These are phyloP conservation scores for Lasiommata megera DNA, from an alignment of 2,888 invertebrate genomes.

Conservation along the genomic window DNA sequence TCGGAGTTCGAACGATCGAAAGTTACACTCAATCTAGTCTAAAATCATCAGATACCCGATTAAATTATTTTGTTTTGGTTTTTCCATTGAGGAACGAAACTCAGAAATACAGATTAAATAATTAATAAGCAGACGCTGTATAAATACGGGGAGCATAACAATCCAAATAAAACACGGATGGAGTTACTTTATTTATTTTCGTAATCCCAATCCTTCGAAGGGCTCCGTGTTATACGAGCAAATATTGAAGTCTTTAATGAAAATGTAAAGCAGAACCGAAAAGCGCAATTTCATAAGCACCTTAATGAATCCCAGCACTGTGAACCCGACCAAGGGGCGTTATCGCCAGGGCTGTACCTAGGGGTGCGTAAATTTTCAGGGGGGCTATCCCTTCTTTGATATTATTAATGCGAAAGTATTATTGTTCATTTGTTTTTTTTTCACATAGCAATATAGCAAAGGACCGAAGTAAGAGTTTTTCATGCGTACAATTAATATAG, in stretches of 20 bases:
- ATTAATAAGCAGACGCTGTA: not conserved
- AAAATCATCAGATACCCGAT: too few species aligned
- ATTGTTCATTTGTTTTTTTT: too few species aligned
- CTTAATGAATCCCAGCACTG: slow-evolving; percentile 65
- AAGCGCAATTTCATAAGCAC: slow-evolving; percentile 41
- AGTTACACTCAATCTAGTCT: too few species aligned
- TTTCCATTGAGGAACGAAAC: not conserved
- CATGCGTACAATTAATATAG: too few species aligned
- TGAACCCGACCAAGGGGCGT: slow-evolving; percentile 46
- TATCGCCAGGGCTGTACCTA: not conserved
- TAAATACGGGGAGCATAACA: not conserved
- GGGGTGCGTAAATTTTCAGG: not conserved
- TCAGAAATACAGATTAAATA: not conserved
- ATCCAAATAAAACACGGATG: not conserved
- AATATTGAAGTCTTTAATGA: slow-evolving; percentile 74
- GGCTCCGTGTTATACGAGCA: slow-evolving; percentile 1
- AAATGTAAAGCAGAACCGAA: slow-evolving; percentile 59
- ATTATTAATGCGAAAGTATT: too few species aligned
- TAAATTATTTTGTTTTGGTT: too few species aligned
- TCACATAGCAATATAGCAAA: too few species aligned
- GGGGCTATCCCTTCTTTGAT: not conserved
- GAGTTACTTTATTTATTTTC: not conserved
- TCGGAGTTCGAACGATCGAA: too few species aligned
- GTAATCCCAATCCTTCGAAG: not conserved
- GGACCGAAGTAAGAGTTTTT: too few species aligned